Evolutionary conservation across 2,888 invertebrate genomes (phyloP).

Genomic region (Acrobasis suavella): DNA sequence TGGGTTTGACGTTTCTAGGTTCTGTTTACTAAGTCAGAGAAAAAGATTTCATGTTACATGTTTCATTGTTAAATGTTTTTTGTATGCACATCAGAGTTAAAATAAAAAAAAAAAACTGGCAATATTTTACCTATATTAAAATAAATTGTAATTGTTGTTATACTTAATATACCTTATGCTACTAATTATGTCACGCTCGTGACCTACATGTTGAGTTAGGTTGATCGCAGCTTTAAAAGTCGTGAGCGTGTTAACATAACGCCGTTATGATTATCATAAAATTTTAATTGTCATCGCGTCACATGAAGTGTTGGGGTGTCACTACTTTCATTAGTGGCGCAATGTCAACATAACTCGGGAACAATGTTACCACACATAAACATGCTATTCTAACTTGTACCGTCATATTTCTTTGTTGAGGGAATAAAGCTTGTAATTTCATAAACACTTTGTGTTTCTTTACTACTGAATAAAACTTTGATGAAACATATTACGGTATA

Average conservation of each 20-base stretch:
- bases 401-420: slow-evolving; percentile 15
- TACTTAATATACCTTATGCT: too few species aligned
- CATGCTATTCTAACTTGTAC: neutral
- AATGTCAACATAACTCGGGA: slow-evolving; percentile 4
- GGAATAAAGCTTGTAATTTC: slow-evolving; percentile 5
- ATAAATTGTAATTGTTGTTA: too few species aligned
- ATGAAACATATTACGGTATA: slow-evolving; percentile 16
- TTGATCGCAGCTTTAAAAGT: slow-evolving; percentile 15
- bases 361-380: slow-evolving; percentile 5
- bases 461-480: slow-evolving; percentile 17
- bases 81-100: too few species aligned
- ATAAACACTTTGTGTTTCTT: slow-evolving; percentile 9
- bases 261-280: slow-evolving; percentile 14
- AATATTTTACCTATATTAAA: too few species aligned
- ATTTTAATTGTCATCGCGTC: slow-evolving; percentile 20
- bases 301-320: slow-evolving; percentile 9
- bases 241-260: slow-evolving; percentile 1
- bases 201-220: slow-evolving; percentile 1
- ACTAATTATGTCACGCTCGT: neutral
- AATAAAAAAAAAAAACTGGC: too few species aligned
- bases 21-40: too few species aligned
- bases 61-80: too few species aligned
- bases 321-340: neutral
- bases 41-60: too few species aligned
- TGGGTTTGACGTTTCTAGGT: too few species aligned